Conservation (phyloP, 2,113 vertebrate species). For the Mobula birostris region DNA sequence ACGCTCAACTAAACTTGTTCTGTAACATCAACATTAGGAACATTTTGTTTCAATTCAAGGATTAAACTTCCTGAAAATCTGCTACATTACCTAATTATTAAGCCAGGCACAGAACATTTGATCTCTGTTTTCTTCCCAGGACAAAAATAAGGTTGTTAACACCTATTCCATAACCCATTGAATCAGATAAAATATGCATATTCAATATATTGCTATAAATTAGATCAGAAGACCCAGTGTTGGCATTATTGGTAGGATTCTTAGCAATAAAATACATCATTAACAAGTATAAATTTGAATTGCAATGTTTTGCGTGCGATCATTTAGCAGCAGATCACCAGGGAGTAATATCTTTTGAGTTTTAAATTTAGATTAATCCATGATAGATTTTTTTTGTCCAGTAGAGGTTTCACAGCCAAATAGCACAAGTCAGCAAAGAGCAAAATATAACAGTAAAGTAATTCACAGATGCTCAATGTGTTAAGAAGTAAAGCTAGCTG, state of each 20-base stretch:
- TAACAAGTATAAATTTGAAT: not conserved
- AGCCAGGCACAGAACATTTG: not conserved
- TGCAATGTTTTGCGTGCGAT: not conserved
- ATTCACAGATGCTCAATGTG: not conserved
- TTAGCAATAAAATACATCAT: not conserved
- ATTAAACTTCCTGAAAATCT: not conserved
- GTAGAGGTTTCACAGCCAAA: not conserved
- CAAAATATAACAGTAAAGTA: not conserved
- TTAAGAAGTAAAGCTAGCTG: not conserved
- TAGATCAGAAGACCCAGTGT: not conserved
- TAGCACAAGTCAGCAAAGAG: conserved; percentile 12
- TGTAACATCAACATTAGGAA: not conserved
- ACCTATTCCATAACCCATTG: not conserved
- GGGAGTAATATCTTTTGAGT: not conserved
- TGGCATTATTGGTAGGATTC: not conserved
- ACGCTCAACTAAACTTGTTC: not conserved
- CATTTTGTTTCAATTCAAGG: not conserved
- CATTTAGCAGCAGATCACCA: not conserved
- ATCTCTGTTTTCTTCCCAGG: not conserved
- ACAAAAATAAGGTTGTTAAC: not conserved
- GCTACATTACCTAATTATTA: not conserved
- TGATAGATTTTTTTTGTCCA: not conserved
- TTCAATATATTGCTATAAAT: not conserved
- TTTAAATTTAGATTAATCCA: conserved; percentile 20
- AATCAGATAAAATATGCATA: not conserved